Base-by-base conservation (phyloP, 1,140 invertebrate genomes). In the Hesperophylax magnus region DNA sequence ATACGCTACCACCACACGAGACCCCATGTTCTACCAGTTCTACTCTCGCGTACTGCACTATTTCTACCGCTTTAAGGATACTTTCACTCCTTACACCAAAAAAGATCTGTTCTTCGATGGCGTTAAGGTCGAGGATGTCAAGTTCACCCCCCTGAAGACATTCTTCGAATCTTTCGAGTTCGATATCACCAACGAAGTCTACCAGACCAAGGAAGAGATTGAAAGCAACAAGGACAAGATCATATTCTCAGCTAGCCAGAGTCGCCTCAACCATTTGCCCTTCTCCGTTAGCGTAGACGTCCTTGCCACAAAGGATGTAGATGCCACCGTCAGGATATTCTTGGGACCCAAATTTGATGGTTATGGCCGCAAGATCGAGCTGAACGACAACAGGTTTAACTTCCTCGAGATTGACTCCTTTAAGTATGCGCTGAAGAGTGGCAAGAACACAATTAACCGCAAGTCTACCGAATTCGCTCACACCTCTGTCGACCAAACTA, bases 161-260 rank as follows among this genome's bases (percentile, higher is more conserved):
- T 95, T 92, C 86, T 95, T 95, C 87, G 93, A 95, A 67, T 88
- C 94, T 53, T 93, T 92, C 82, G 92, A 94, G 84, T 84, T 94
- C 20, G 92, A 94, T 80, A 91, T 94, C 52, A 93, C 91, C 85
- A 94, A 94, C 83, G 92, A 92, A 69, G 80, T 95, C 31, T 88
- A 88, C 72, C 85, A 86, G 79, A 85, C 85, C 47, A 88, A 87
- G 58, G 88, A 90, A 80, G 86, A 91, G 24, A 3, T 56, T 14
- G 22, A 54, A 5, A 54, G 17, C 17, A 0, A 74, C 8, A 88
- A 87, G 58, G 88, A 90, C 78, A 86, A 91, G 82, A 87, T 89
- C 84, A 80, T 85, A 0, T 87, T 86, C 79, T 85, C 87, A 2
- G 89, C 88, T 2, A 87, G 88, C 78, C 89, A 86, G 85, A 88